phyloP scores from a whole-genome alignment of 2,113 vertebrate species.

The Barbus barbus region DNA sequence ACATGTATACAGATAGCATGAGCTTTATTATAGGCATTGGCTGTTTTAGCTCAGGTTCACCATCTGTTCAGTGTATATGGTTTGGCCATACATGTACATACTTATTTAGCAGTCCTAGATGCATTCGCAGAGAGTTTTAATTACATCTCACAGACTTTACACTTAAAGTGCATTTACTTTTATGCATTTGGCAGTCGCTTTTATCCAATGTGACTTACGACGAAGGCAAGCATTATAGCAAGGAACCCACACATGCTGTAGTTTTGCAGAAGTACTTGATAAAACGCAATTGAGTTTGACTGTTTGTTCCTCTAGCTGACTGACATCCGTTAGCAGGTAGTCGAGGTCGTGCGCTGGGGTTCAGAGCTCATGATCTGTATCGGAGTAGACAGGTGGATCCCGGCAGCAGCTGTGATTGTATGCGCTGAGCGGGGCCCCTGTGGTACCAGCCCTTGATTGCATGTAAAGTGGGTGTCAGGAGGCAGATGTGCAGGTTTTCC shows the following conservation, averaged over 20 bases:
- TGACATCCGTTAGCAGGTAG: not conserved
- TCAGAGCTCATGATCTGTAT: not conserved
- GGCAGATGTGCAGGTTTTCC: not conserved
- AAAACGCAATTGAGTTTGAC: not conserved
- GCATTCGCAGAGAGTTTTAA: not conserved
- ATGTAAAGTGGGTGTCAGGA: not conserved
- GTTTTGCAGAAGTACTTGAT: not conserved
- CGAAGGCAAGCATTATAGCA: not conserved
- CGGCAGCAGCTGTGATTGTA: not conserved
- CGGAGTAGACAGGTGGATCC: not conserved
- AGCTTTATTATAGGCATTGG: not conserved
- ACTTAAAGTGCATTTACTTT: not conserved
- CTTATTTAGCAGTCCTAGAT: not conserved
- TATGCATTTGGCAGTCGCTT: not conserved
- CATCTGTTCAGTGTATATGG: not conserved
- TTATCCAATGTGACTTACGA: not conserved
- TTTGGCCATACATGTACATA: not conserved
- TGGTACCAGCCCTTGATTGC: not conserved
- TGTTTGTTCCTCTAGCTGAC: not conserved
- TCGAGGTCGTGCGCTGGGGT: not conserved
- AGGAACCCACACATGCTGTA: not conserved
- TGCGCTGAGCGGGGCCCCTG: not conserved
- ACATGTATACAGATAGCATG: not conserved
- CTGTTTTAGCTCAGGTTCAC: not conserved
- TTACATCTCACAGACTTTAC: not conserved